These are phyloP conservation scores for Formica selysi DNA, from an alignment of 1,140 invertebrate genomes.

Conservation along the genomic window DNA sequence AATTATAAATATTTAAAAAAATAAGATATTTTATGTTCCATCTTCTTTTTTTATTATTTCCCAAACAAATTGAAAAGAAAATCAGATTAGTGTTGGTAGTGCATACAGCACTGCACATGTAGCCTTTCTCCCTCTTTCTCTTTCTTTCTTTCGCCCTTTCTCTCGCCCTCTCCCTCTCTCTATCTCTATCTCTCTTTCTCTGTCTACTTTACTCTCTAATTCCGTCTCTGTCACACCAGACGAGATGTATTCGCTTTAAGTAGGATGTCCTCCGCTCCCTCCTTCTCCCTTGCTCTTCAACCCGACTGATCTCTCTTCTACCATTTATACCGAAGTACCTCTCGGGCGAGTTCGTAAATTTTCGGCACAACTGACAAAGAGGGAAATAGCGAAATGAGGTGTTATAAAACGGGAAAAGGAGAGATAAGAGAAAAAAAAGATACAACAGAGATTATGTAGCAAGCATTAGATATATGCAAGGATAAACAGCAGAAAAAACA, in stretches of 20 bases:
- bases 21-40: neutral
- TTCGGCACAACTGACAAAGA: slow-evolving; percentile 69
- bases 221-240: slow-evolving; percentile 52
- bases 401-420: neutral
- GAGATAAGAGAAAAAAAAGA: slow-evolving; percentile 7
- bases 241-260: slow-evolving; percentile 50
- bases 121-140: slow-evolving; percentile 54
- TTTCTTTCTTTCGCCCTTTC: slow-evolving; percentile 52
- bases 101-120: slow-evolving; percentile 56
- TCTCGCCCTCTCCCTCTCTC: slow-evolving; percentile 56
- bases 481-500: neutral
- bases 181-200: slow-evolving; percentile 48
- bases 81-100: neutral
- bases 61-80: neutral
- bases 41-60: neutral
- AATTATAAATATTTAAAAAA: neutral
- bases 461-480: neutral
- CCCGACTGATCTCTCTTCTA: slow-evolving; percentile 40
- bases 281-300: slow-evolving; percentile 26
- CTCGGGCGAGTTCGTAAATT: slow-evolving; percentile 75
- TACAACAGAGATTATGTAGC: neutral
- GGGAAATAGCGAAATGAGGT: slow-evolving; percentile 47
- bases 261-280: slow-evolving; percentile 42
- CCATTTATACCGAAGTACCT: slow-evolving; percentile 52
- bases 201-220: slow-evolving; percentile 54